Evolutionary conservation across 2,888 invertebrate genomes (phyloP), one percentile per base, ranked within the genome.

Genomic region (Drosophila anceps): DNA sequence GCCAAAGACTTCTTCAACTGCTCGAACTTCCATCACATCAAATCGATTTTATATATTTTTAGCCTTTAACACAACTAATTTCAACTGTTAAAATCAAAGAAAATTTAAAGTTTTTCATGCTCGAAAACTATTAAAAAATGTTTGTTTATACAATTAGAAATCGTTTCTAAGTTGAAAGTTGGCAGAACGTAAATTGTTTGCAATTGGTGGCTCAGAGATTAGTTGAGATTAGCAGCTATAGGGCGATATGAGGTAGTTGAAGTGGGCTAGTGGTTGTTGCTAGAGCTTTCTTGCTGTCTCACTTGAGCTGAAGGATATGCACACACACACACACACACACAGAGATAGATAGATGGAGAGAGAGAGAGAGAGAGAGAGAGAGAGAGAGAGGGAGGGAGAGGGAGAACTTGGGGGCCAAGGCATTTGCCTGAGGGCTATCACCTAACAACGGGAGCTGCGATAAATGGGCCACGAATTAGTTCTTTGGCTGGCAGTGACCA

Each of bases 381-480:
- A 9, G 46, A 13, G 31, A 20, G 20, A 18, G 20, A 20, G 51
- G 15, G 18, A 24, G 44, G 9, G 44, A 4, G 15, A 4, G 15
- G 0, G 27, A 5, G 46, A 31, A 20, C 13, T 20, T 20, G 51
- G 54, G 27, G 15, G 57, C 43, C 43, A 41, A 33, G 18, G 20
- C 15, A 43, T 24, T 41, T 31, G 43, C 53, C 61, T 20, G 27
- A 44, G 59, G 29, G 50, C 61, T 58, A 72, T 43, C 58, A 61
- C 58, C 59, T 48, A 72, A 33, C 37, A 39, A 46, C 18, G 41
- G 58, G 20, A 29, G 41, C 33, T 41, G 46, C 44, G 43, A 12
- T 44, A 74, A 73, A 67, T 81, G 67, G 57, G 64, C 55, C 64
- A 73, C n/a, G 81, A 79, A 81, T 79, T 81, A 73, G 78, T 81